Percentiles rank a stretch among this genome's conserved stretches.
phyloP scores from a whole-genome alignment of 2,113 vertebrate genomes.

The Ictalurus punctatus region DNA sequence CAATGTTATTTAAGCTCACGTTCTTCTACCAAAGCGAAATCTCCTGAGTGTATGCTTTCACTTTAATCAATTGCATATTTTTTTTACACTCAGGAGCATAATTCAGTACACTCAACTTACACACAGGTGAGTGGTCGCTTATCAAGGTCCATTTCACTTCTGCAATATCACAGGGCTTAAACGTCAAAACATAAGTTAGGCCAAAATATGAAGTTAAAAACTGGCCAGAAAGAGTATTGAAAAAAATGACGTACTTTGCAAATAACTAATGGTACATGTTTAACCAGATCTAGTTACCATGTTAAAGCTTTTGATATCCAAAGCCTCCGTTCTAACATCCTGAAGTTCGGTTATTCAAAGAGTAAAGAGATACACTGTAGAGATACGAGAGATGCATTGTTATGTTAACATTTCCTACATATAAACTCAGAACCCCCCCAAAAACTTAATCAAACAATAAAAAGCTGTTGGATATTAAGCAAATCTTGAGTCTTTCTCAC shows the following conservation, averaged over 20 bases:
- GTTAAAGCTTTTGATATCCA: conserved; percentile 28
- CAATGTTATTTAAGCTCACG: conserved; percentile 50
- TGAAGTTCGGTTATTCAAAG: conserved; percentile 14
- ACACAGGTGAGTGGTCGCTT: background rate
- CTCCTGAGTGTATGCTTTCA: conserved; percentile 36
- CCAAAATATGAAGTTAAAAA: background rate
- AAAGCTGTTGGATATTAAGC: background rate
- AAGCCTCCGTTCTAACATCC: conserved; percentile 16
- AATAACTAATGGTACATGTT: conserved; percentile 35
- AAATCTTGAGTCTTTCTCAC: background rate
- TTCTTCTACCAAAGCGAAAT: conserved; percentile 41
- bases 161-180: background rate
- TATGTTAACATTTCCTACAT: conserved; percentile 32
- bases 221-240: background rate
- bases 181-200: background rate
- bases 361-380: conserved; percentile 33
- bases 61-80: conserved; percentile 18
- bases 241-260: conserved; percentile 20
- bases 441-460: conserved; percentile 22
- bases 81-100: background rate
- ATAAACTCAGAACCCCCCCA: background rate
- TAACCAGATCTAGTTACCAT: conserved; percentile 12
- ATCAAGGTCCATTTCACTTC: conserved; percentile 23
- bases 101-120: conserved; percentile 29
- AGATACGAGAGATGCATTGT: conserved; percentile 44